Evolutionary conservation across 2,113 vertebrate genomes (phyloP), one percentile per base, ranked within the genome.

Genomic region (Pardalotus punctatus): DNA sequence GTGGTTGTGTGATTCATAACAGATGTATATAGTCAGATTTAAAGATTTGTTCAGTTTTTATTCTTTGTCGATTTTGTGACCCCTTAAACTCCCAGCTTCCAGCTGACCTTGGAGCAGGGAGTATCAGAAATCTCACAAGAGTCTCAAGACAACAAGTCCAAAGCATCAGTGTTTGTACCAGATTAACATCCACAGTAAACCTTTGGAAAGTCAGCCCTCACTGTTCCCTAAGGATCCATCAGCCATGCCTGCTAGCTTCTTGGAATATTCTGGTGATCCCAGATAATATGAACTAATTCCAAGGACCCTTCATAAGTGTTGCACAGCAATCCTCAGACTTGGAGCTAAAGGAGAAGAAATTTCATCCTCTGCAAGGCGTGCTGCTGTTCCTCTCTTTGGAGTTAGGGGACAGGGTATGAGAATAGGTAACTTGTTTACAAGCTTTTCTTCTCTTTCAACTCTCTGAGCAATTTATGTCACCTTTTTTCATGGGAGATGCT

Each of bases 361-460:
- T 28, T 33, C 24, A 29, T 17, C 25, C 33, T 61, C 45, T 45
- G 65, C 65, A 72, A 74, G 57, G 82, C 2, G 3, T 47, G 42
- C 61, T 77, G 33, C 53, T 91, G 20, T 72, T 86, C 50, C 57
- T 70, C 10, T 27, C 74, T 82, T 58, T 72, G 60, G 86, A 74
- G 56, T 71, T 67, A 71, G 58, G 65, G 90, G 76, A 91, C 47
- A 70, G 43, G 23, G 35, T 82, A 96, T 66, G 88, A 84, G 81
- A 86, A 85, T 33, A 81, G 62, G 84, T 67, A 86, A 90, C 95
- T 96, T 96, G 94, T 97, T 69, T 51, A 96, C 96, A 97, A 94
- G 86, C 54, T 90, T 91, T 94, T 90, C 72, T 90, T 96, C 47
- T 85, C 81, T 96, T 96, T 93, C 53, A 95, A 85, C 71, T 96